These are phyloP conservation scores for Cheilosia grossa DNA, from an alignment of 2,888 invertebrate genomes.

Conservation along the genomic window DNA sequence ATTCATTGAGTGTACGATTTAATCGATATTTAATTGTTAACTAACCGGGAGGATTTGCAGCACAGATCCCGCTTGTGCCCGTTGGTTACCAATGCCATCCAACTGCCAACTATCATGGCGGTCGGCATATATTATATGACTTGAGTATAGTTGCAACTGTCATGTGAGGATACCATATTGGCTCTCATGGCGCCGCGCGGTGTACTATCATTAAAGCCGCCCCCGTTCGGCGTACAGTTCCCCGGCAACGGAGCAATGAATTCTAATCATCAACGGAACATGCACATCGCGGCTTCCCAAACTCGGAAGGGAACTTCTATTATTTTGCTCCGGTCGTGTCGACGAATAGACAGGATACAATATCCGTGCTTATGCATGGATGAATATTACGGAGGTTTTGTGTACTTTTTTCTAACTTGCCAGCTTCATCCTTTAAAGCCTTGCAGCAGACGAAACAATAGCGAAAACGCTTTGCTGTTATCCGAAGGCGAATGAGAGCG, in stretches of 20 bases:
- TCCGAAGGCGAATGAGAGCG: slow-evolving; percentile 38
- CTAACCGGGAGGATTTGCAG: slow-evolving; percentile 44
- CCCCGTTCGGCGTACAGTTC: not conserved
- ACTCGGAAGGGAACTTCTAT: slow-evolving; percentile 27
- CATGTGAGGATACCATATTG: slow-evolving; percentile 35
- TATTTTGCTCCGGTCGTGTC: slow-evolving; percentile 8
- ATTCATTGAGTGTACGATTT: slow-evolving; percentile 69
- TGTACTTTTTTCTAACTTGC: not conserved
- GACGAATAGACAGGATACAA: slow-evolving; percentile 49
- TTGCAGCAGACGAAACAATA: slow-evolving; percentile 39
- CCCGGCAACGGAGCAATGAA: slow-evolving; percentile 22
- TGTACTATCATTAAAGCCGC: not conserved
- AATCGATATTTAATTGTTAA: slow-evolving; percentile 72
- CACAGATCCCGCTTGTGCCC: not conserved
- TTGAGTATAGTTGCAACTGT: slow-evolving; percentile 9
- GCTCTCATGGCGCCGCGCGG: not conserved
- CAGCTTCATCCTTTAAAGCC: slow-evolving; percentile 37
- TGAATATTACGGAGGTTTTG: slow-evolving; percentile 19
- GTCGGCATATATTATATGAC: not conserved
- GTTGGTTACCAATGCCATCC: not conserved
- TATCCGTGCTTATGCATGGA: slow-evolving; percentile 52
- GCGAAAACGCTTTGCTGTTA: slow-evolving; percentile 47
- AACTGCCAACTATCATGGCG: not conserved
- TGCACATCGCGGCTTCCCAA: slow-evolving; percentile 31
- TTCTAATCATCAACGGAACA: slow-evolving; percentile 45